Base-by-base conservation (phyloP, 1,140 invertebrate species). In the Drosophila lacteicornis region DNA sequence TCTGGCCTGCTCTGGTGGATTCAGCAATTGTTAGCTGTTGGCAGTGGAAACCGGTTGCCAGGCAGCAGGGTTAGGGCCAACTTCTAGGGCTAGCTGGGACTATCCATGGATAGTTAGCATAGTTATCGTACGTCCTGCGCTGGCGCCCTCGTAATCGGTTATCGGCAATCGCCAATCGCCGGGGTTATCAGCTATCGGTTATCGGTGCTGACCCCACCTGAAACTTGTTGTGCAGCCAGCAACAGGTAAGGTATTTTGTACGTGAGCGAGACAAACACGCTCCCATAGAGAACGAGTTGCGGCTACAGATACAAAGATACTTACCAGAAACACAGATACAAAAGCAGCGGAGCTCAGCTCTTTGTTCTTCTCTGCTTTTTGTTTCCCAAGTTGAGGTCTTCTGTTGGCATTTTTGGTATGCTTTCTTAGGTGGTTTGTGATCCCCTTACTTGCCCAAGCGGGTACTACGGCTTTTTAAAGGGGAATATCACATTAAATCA, bases 171-270 rank as follows among this genome's bases (percentile, higher is more conserved):
- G 62, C 27, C 42, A 22, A 68, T 68, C 61, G 62, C 17, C 27
- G 67, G 40, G 25, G 33, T 8, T 42, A 62, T 55, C 60, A 55
- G 27, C 38, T 46, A 63, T 66, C 63, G 67, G 63, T 56, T 73
- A 73, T 73, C 67, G 46, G 30, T 11, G 7, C 19, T 60, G 68
- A 73, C 46, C 49, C 47, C 70, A 60, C 53, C 62, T 50, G 68
- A 38, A 58, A 71, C 68, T 71, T 73, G 51, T 71, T 73, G 70
- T 73, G 53, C 55, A 73, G 68, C 22, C 53, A 73, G 70, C 70
- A 73, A 73, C 70, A 73, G 70, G 70, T 73, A 73, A 68, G 63
- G 63, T 43, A 53, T 42, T 67, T 53, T 25, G 38, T 59, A 71
- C 53, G 68, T 73, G 65, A 25, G 42, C 67, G 66, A 15, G 45